Conservation (phyloP, 2,797 vertebrate genomes). For the Rhinoraja longicauda region DNA sequence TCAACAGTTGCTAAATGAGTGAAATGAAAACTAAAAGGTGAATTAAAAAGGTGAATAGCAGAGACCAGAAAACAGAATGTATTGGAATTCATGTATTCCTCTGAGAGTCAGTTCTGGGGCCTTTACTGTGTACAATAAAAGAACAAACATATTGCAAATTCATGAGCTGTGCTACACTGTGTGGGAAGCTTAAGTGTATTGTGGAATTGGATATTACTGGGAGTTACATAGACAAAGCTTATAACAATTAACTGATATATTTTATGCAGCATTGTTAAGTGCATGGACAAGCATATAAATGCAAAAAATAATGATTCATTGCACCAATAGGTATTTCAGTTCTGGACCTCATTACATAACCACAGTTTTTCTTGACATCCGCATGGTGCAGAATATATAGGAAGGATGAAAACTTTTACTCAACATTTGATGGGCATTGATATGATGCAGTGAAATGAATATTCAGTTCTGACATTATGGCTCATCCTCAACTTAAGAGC, state of each 20-base stretch:
- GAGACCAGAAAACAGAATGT: not conserved
- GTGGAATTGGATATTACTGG: too few relatives aligned
- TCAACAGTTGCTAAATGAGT: not conserved
- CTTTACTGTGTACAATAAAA: not conserved
- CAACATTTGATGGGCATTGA: not conserved
- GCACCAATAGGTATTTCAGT: too few relatives aligned
- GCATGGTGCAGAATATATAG: too few relatives aligned
- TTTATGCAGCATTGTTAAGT: too few relatives aligned
- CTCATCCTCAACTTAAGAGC: not conserved
- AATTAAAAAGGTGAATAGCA: not conserved
- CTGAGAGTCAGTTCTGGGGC: not conserved
- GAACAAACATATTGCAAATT: not conserved
- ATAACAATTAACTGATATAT: too few relatives aligned
- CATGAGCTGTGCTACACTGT: not conserved
- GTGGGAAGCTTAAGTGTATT: too few relatives aligned
- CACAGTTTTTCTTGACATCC: too few relatives aligned
- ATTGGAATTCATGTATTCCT: not conserved
- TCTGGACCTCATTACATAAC: too few relatives aligned
- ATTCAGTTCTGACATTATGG: not conserved
- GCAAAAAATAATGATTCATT: too few relatives aligned
- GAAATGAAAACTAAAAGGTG: not conserved
- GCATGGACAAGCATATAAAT: too few relatives aligned
- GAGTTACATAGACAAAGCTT: too few relatives aligned
- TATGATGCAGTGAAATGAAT: not conserved
- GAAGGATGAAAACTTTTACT: too few relatives aligned